Conservation (phyloP, 2,797 vertebrate species). For the Spinus olivaceus region DNA sequence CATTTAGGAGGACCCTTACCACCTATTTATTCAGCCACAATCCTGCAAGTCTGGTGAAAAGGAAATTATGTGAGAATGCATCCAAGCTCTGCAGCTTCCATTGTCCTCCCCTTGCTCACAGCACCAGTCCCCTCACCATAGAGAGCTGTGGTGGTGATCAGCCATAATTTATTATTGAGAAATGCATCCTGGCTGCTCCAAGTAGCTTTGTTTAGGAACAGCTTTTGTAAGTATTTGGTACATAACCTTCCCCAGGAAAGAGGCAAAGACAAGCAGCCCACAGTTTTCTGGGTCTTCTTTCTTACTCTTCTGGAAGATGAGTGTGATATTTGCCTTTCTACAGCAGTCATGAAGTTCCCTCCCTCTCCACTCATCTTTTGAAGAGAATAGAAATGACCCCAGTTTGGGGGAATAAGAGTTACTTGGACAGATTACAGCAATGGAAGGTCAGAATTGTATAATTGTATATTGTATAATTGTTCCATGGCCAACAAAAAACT, state of each 20-base stretch:
- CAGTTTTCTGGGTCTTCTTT: not conserved
- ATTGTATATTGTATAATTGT: accelerated
- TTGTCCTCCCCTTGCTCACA: not conserved
- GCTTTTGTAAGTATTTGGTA: not conserved
- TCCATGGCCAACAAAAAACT: not conserved
- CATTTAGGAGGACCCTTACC: not conserved
- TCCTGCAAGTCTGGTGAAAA: not conserved
- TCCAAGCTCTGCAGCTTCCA: not conserved
- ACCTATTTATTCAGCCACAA: not conserved
- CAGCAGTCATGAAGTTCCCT: not conserved
- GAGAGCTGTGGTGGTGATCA: not conserved
- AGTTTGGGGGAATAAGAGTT: not conserved
- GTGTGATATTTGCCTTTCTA: not conserved
- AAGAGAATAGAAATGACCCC: not conserved
- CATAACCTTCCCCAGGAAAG: not conserved
- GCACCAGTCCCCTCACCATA: not conserved
- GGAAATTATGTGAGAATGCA: not conserved
- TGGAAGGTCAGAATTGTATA: not conserved
- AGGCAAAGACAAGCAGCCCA: not conserved
- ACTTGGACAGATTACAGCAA: not conserved
- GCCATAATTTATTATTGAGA: not conserved
- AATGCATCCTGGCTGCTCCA: not conserved
- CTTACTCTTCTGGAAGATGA: not conserved
- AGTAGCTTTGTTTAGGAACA: not conserved
- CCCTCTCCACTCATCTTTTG: not conserved